Percentiles rank a stretch among this genome's conserved stretches.
These are phyloP conservation scores for Ridgeia piscesae DNA, from an alignment of 1,140 invertebrate species.

Conservation along the genomic window DNA sequence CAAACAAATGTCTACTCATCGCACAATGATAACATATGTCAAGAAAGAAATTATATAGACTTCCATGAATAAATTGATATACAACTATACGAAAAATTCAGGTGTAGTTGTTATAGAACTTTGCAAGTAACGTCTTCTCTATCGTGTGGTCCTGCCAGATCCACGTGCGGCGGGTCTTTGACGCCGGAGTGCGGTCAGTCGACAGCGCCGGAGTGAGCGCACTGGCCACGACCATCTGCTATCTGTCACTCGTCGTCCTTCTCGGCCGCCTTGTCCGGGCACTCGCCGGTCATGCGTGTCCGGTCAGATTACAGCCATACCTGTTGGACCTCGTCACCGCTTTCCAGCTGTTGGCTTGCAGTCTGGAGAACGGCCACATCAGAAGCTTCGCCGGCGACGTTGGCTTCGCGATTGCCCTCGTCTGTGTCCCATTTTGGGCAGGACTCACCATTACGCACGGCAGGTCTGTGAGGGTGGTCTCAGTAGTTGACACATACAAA, in stretches of 20 bases:
- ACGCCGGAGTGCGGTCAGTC: background rate
- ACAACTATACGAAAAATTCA: background rate
- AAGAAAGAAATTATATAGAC: background rate
- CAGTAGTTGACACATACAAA: too few species aligned
- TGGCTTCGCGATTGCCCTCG: background rate
- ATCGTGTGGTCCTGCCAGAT: background rate
- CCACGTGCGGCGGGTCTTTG: background rate
- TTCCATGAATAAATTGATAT: background rate
- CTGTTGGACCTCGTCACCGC: conserved; percentile 3
- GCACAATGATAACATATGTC: background rate
- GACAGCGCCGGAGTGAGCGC: background rate
- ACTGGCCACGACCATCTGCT: background rate
- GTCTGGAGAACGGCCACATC: conserved; percentile 14
- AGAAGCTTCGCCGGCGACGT: background rate
- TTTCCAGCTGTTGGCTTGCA: conserved; percentile 16
- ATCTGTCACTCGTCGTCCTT: background rate
- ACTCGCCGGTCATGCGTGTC: background rate
- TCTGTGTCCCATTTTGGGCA: background rate
- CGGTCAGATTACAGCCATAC: conserved; percentile 14
- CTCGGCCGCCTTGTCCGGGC: background rate
- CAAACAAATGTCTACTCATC: too few species aligned
- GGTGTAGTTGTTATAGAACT: background rate
- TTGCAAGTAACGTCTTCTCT: background rate
- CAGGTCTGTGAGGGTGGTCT: background rate
- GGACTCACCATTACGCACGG: background rate